phyloP scores from a whole-genome alignment of 2,888 invertebrate genomes.

The Steinernema hermaphroditum region DNA sequence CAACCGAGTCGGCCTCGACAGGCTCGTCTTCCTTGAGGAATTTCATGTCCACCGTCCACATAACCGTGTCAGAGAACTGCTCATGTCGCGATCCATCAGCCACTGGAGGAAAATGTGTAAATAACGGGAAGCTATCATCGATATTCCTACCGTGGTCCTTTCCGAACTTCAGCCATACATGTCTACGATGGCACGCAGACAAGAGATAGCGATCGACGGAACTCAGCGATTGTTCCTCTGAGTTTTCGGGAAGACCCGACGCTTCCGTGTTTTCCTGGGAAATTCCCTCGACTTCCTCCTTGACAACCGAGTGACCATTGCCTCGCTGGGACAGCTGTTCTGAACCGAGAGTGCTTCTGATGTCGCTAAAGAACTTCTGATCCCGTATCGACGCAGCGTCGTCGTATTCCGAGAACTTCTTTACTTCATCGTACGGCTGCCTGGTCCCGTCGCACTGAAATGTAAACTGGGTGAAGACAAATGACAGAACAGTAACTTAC shows the following conservation, averaged over 20 bases:
- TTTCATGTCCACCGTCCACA: constrained; percentile 58
- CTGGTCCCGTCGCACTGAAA: constrained; percentile 59
- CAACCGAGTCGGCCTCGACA: constrained; percentile 21
- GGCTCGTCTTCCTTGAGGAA: constrained; percentile 42
- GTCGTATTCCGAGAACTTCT: not conserved
- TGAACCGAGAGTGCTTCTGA: not conserved
- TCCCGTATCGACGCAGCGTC: constrained; percentile 11
- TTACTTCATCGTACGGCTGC: constrained; percentile 36
- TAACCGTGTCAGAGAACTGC: constrained; percentile 61
- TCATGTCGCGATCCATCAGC: constrained; percentile 54
- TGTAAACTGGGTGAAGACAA: no score
- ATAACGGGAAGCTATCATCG: not conserved
- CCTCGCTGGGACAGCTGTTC: not conserved
- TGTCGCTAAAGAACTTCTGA: constrained; percentile 4
- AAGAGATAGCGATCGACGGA: constrained; percentile 30
- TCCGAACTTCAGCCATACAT: constrained; percentile 34
- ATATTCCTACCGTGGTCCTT: constrained; percentile 25
- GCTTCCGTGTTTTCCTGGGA: not conserved
- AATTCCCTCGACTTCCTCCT: not conserved
- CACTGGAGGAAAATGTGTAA: constrained; percentile 34
- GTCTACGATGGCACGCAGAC: constrained; percentile 33
- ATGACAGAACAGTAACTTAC: constrained; percentile 45
- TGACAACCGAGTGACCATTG: not conserved
- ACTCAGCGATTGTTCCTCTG: constrained; percentile 15
- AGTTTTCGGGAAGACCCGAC: not conserved